A percentile compares a stretch with the other conserved stretches of the same genome.
These are phyloP conservation scores for Morbakka virulenta DNA, from an alignment of 30 jellyfish, hydroid and myxozoan genomes.

Conservation along the genomic window DNA sequence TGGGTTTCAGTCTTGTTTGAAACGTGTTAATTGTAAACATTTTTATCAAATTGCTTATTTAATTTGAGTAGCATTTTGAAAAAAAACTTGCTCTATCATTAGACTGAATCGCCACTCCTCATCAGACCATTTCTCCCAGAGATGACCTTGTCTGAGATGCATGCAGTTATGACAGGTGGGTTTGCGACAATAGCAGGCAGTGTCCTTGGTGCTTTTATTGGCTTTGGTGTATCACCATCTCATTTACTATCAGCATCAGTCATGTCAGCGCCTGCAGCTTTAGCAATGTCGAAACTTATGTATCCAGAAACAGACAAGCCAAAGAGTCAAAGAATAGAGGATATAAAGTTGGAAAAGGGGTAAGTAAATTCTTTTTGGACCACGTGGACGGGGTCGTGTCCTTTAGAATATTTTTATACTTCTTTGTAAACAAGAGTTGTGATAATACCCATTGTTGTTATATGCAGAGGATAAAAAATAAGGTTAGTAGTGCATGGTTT, in stretches of 20 bases:
- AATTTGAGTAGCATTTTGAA: too few relatives aligned
- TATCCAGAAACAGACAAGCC: conserved; percentile 84
- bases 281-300: conserved; percentile 87
- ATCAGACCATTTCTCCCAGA: conserved; percentile 86
- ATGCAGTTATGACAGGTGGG: conserved; percentile 95
- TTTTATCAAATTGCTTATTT: too few relatives aligned
- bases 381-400: too few relatives aligned
- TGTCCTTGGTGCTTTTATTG: conserved; percentile 80
- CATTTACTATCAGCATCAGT: conserved; percentile 91
- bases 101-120: conserved; percentile 93
- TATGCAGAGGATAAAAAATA: too few relatives aligned
- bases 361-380: conserved; percentile 9
- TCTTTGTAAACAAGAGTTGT: too few relatives aligned
- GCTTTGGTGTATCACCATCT: conserved; percentile 83
- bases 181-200: conserved; percentile 96
- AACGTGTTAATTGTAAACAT: too few relatives aligned
- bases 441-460: too few relatives aligned
- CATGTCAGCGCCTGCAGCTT: conserved; percentile 98
- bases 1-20: too few relatives aligned
- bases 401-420: too few relatives aligned
- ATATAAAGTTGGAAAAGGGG: conserved; percentile 63
- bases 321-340: conserved; percentile 40
- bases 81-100: neutral
- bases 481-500: too few relatives aligned
- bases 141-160: conserved; percentile 80